Evolutionary conservation across 2,888 invertebrate species (phyloP).

Genomic region (Frankliniella intonsa): DNA sequence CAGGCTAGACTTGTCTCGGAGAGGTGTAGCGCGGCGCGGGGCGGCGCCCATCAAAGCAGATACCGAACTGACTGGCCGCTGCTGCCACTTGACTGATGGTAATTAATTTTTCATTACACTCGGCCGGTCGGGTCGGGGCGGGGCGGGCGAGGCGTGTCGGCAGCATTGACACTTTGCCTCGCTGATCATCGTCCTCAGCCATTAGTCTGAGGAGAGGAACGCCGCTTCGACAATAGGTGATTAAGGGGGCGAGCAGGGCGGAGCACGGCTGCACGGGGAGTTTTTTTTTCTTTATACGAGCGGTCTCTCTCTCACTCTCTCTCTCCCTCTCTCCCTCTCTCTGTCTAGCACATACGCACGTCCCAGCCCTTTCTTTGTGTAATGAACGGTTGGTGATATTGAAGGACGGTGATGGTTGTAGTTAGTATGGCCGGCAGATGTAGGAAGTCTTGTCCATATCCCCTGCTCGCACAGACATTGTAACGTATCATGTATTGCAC

Average conservation of each 20-base stretch:
- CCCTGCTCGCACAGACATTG: too few species aligned
- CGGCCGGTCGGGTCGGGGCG: neutral
- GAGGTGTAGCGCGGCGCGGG: neutral
- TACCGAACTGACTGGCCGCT: neutral
- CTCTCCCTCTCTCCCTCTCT: neutral
- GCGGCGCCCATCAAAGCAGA: conserved; percentile 17
- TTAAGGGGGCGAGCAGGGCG: neutral
- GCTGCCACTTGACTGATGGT: conserved; percentile 22
- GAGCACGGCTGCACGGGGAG: neutral
- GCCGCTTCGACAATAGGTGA: conserved; percentile 7
- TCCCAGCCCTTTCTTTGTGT: too few species aligned
- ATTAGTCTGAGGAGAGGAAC: neutral
- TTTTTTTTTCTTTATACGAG: neutral
- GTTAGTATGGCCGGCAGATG: too few species aligned
- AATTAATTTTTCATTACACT: conserved; percentile 27
- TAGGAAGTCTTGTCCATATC: too few species aligned
- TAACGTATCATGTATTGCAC: too few species aligned
- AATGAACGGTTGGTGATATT: too few species aligned
- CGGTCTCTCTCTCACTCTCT: neutral
- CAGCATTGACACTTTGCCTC: conserved; percentile 8
- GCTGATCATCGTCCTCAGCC: neutral
- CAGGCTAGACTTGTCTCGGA: neutral
- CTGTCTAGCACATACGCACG: neutral
- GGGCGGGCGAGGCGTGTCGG: neutral
- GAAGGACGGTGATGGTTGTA: too few species aligned